Evolutionary conservation across 2,113 vertebrate species (phyloP).

Genomic region (Numida meleagris): DNA sequence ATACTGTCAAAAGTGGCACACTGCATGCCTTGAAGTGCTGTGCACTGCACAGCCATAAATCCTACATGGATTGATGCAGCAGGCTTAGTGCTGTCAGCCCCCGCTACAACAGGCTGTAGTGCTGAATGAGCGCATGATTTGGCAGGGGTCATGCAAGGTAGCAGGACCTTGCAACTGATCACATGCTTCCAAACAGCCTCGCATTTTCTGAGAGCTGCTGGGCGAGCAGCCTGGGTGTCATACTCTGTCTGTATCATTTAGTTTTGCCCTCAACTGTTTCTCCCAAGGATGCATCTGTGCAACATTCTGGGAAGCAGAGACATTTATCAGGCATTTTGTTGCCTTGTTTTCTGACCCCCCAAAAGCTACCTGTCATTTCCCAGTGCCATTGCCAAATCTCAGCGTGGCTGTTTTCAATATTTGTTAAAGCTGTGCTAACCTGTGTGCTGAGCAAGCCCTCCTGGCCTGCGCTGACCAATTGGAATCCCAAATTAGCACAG

Average conservation of each 20-base stretch:
- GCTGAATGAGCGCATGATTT: slow-evolving; percentile 9
- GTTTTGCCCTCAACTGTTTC: not conserved
- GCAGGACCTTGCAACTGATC: slow-evolving; percentile 16
- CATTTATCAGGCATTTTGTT: not conserved
- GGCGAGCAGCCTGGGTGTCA: not conserved
- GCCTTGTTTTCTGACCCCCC: not conserved
- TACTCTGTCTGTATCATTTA: not conserved
- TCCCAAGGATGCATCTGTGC: not conserved
- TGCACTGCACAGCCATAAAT: slow-evolving; percentile 23
- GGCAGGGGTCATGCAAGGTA: slow-evolving; percentile 63
- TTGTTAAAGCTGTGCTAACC: not conserved
- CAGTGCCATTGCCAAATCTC: slow-evolving; percentile 10
- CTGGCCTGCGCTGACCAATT: slow-evolving; percentile 58
- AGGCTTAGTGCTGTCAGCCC: slow-evolving; percentile 29
- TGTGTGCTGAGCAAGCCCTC: slow-evolving; percentile 39
- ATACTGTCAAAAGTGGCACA: slow-evolving; percentile 6
- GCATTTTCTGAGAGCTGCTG: not conserved
- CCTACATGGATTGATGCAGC: slow-evolving; percentile 36
- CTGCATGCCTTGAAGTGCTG: not conserved
- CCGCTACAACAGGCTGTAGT: not conserved
- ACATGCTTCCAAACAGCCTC: slow-evolving; percentile 23
- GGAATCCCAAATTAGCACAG: slow-evolving; percentile 75
- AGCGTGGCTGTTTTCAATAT: not conserved
- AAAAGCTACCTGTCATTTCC: slow-evolving; percentile 40
- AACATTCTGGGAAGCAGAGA: not conserved